A percentile compares a stretch with the other conserved stretches of the same genome.
Conservation (phyloP, 2,888 invertebrate species). For the Scelioninae gen. 2 region DNA sequence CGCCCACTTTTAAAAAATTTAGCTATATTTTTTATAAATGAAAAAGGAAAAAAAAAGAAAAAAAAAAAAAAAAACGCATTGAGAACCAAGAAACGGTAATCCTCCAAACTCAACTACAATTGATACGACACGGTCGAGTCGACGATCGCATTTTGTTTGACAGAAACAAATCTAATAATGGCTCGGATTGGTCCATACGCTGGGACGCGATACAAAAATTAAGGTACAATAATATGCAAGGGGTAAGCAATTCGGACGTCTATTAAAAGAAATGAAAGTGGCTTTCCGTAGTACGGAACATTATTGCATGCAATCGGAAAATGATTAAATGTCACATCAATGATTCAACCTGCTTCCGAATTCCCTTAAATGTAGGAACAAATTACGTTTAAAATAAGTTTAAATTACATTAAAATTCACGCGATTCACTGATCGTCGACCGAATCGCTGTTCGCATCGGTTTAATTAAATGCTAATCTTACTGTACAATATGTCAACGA, state of each 20-base stretch:
- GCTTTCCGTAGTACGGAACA: no score
- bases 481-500: slow-evolving; percentile 56
- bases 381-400: neutral
- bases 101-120: slow-evolving; percentile 29
- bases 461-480: slow-evolving; percentile 53
- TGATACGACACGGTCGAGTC: slow-evolving; percentile 19
- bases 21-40: no score
- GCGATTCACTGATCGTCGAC: slow-evolving; percentile 24
- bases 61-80: no score
- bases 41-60: no score
- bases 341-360: neutral
- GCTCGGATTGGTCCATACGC: slow-evolving; percentile 48
- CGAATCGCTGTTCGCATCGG: slow-evolving; percentile 9
- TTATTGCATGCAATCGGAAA: no score
- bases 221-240: neutral
- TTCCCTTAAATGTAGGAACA: neutral
- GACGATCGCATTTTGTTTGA: slow-evolving; percentile 20
- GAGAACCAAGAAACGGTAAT: slow-evolving; percentile 2
- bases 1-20: no score
- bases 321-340: neutral
- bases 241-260: slow-evolving; percentile 23
- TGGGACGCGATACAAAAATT: no score
- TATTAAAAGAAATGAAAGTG: neutral
- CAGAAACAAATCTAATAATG: slow-evolving; percentile 26
- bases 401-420: slow-evolving; percentile 1